phyloP scores from a whole-genome alignment of 2,113 vertebrate genomes.

The Ellobius talpinus region DNA sequence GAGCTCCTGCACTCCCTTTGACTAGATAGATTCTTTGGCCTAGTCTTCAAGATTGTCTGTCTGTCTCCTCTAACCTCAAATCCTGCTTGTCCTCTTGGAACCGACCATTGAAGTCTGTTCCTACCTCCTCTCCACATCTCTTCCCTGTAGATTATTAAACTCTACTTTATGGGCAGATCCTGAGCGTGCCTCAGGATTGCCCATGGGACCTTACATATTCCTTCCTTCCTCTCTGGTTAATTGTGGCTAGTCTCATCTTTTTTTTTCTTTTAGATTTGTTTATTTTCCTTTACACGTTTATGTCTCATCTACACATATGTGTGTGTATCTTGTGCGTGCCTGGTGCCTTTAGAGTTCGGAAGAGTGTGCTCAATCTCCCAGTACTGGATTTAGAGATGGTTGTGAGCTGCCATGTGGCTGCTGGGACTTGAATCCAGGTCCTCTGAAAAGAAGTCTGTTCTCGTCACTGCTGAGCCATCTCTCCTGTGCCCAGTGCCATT shows the following conservation, averaged over 20 bases:
- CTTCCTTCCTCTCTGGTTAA: not conserved
- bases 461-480: not conserved
- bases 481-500: not conserved
- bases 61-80: not conserved
- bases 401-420: not conserved
- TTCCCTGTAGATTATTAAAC: not conserved
- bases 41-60: no score
- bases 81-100: not conserved
- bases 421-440: not conserved
- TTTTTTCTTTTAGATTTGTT: not conserved
- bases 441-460: not conserved
- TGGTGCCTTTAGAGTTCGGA: not conserved
- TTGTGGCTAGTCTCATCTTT: not conserved
- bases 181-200: not conserved
- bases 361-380: not conserved
- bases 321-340: not conserved
- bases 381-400: not conserved
- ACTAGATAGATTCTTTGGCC: not conserved
- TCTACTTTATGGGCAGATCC: not conserved
- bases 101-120: not conserved
- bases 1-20: not conserved
- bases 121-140: not conserved
- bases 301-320: not conserved
- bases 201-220: rapidly evolving
- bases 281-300: not conserved